Conservation (phyloP, 2,113 vertebrate species). For the Potamarius usumacintae region DNA sequence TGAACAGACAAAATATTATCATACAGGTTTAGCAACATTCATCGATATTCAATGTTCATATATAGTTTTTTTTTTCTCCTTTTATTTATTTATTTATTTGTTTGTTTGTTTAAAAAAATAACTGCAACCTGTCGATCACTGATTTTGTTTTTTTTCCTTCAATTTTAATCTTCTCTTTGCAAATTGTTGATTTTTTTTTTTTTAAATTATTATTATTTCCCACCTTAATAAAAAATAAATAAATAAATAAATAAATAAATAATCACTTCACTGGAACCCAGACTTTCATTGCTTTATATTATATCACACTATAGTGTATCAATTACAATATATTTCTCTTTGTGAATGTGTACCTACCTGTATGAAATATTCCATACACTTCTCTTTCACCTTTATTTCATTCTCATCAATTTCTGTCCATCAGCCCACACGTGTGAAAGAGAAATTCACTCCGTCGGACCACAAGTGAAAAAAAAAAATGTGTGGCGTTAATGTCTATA, state of each 20-base stretch:
- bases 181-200: too few species aligned
- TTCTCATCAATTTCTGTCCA: not conserved
- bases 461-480: not conserved
- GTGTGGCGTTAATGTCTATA: not conserved
- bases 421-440: too few species aligned
- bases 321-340: not conserved
- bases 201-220: too few species aligned
- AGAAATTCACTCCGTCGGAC: too few species aligned
- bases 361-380: not conserved
- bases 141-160: too few species aligned
- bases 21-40: not conserved
- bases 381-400: not conserved
- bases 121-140: not conserved
- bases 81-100: too few species aligned
- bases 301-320: not conserved
- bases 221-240: too few species aligned
- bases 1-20: not conserved
- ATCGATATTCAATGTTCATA: too few species aligned
- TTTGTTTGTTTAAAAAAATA: too few species aligned
- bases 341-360: not conserved
- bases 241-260: too few species aligned
- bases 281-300: not conserved
- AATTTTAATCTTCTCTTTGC: too few species aligned
- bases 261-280: not conserved
- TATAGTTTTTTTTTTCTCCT: not conserved